phyloP scores from a whole-genome alignment of 2,113 vertebrate genomes.

The Grallaria varia region DNA sequence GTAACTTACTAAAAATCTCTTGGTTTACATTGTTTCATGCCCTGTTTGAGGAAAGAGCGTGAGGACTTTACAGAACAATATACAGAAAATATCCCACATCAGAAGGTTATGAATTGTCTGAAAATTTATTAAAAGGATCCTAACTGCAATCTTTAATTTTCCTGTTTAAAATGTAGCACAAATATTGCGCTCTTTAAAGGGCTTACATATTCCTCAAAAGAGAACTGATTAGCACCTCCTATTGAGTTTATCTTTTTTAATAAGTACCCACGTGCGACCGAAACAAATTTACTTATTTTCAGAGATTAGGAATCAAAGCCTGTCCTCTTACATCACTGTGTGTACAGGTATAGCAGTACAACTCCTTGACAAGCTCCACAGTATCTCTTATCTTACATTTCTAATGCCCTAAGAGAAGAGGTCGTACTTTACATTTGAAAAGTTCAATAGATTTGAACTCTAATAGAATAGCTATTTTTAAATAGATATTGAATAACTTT shows the following conservation, averaged over 20 bases:
- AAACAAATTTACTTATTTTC: neutral
- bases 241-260: neutral
- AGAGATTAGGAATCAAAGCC: neutral
- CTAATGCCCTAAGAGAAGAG: neutral
- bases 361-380: neutral
- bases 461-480: neutral
- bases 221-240: neutral
- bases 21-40: neutral
- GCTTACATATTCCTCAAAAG: neutral
- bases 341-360: neutral
- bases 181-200: neutral
- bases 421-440: neutral
- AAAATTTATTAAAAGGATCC: neutral
- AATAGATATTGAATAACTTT: neutral
- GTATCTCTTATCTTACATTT: neutral
- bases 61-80: neutral
- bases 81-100: neutral
- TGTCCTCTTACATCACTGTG: neutral
- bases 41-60: fast-evolving
- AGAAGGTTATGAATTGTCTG: neutral
- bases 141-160: neutral
- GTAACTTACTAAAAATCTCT: neutral
- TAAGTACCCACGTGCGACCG: neutral
- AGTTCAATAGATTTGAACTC: neutral
- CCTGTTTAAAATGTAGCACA: neutral